Percentiles rank a stretch among this genome's conserved stretches.
These are phyloP conservation scores for Achatina immaculata DNA, from an alignment of 1,140 invertebrate species.

Conservation along the genomic window DNA sequence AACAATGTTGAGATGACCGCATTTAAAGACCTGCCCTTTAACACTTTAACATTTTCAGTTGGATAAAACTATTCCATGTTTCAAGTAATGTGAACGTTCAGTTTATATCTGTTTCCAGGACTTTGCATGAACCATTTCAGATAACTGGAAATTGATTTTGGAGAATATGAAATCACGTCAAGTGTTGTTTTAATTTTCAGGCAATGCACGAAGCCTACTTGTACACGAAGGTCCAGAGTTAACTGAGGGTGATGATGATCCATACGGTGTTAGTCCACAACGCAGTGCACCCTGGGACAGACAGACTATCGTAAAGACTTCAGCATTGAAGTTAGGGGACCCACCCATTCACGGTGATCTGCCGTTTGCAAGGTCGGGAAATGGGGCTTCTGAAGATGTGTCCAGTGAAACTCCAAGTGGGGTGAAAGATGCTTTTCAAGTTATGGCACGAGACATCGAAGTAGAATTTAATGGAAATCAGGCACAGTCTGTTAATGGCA, in stretches of 20 bases:
- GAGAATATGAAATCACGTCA: too few species aligned
- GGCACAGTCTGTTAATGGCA: neutral
- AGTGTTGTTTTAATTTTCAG: slow-evolving; percentile 39
- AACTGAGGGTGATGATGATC: slow-evolving; percentile 24
- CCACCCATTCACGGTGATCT: neutral
- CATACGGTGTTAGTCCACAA: slow-evolving; percentile 33
- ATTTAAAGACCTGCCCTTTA: too few species aligned
- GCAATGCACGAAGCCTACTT: slow-evolving; percentile 56
- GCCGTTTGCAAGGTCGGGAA: neutral
- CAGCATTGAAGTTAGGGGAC: neutral
- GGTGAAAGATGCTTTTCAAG: neutral
- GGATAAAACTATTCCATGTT: too few species aligned
- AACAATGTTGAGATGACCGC: too few species aligned
- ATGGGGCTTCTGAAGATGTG: neutral
- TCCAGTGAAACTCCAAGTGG: neutral
- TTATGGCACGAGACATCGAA: neutral
- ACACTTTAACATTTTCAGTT: too few species aligned
- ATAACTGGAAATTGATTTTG: too few species aligned
- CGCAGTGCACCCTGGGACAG: slow-evolving; percentile 12
- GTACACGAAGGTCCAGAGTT: slow-evolving; percentile 39
- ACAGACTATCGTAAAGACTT: neutral
- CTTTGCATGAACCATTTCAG: too few species aligned
- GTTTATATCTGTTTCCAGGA: too few species aligned
- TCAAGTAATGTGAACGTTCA: too few species aligned
- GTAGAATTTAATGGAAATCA: neutral